Percentiles rank a stretch among this genome's conserved stretches.
Conservation (phyloP, 2,888 invertebrate genomes). For the Eudasyphora cyanicolor region DNA sequence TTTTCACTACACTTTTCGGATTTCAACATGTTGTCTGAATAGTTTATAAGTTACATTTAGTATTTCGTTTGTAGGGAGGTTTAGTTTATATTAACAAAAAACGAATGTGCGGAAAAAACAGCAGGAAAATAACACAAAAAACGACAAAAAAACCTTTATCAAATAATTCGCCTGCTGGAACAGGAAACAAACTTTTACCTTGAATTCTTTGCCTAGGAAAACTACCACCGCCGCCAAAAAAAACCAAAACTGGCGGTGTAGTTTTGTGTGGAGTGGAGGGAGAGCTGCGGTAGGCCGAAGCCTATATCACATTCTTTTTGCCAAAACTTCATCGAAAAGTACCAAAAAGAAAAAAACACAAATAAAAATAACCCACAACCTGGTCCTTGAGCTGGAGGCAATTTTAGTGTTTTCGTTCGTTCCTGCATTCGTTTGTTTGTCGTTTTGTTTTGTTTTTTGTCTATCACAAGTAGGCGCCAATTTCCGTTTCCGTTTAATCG, state of each 20-base stretch:
- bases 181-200: conserved; percentile 10
- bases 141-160: neutral
- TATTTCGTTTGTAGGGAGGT: conserved; percentile 11
- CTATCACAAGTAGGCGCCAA: conserved; percentile 62
- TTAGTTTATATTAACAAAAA: neutral
- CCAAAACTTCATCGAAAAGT: neutral
- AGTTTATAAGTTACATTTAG: conserved; percentile 57
- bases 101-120: neutral
- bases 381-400: conserved; percentile 17
- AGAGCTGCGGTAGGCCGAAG: neutral
- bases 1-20: neutral
- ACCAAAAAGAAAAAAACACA: neutral
- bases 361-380: neutral
- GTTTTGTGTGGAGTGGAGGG: neutral
- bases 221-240: neutral
- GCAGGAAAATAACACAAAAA: neutral
- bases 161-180: neutral
- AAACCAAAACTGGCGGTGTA: too few species aligned
- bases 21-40: conserved; percentile 55
- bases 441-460: conserved; percentile 18
- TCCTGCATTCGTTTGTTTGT: neutral
- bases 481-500: conserved; percentile 63
- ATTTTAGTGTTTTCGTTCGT: neutral
- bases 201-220: neutral
- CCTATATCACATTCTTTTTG: neutral